Base-by-base conservation (phyloP, 2,888 invertebrate species). In the Coecobrya sp. region DNA sequence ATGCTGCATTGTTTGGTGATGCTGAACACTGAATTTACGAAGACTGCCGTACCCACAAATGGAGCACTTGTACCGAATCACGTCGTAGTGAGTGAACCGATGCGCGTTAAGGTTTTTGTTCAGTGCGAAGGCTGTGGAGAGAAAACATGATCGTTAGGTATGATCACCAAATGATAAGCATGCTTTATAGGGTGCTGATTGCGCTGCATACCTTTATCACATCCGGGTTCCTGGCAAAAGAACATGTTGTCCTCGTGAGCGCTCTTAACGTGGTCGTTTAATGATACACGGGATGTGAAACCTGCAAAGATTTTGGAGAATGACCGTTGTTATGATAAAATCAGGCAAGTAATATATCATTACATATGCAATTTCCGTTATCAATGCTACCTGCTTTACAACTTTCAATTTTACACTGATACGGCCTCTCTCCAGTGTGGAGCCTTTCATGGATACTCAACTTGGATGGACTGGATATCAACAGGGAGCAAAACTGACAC, bases 51-150 rank as follows among this genome's bases (percentile, higher is more conserved):
- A 11, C 22, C 25, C 68, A 22, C 25, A 68, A 25, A 19, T 8
- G 68, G 68, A 68, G 25, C 68, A 68, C 4, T 13, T 68, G 68
- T 25, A 68, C 68, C 68, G 68, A 25, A 27, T 68, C 22, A 68
- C 13, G 68, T 68, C 16, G 25, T 68, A 68, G 68, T 25, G 68
- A 8, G 30, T 68, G 68, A 68, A 68, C 25, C 65, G 8, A 25
- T 65, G 65, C 11, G 2, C 3, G 65, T 65, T 25, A 5, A 68
- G 25, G 25, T 25, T 68, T 25, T 19, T 19, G 7, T 13, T 22
- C 25, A 25, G 68, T 11, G 68, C 25, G 7, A 68, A 68, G 7
- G 68, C 68, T 68, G 68, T 68, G 7, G 22, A 68, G 11, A 68
- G 0, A 68, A 68, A 25, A 68, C 7, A 68, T 25, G n/a, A n/a